Evolutionary conservation across 2,888 invertebrate species (phyloP).

Genomic region (Chaetogeoica ovagalla): DNA sequence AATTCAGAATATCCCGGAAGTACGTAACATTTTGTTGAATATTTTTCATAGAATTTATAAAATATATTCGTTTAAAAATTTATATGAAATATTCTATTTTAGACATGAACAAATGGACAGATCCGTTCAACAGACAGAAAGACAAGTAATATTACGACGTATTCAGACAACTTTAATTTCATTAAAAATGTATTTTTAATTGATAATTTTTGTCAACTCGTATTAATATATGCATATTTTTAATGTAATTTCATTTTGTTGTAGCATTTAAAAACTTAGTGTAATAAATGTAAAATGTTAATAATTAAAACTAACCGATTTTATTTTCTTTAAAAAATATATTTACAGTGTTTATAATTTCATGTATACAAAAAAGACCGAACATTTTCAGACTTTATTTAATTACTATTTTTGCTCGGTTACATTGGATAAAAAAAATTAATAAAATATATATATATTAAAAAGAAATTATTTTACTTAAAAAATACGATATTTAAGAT

Average conservation of each 20-base stretch:
- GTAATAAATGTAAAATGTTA: constrained; percentile 5
- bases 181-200: neutral
- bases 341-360: neutral
- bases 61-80: neutral
- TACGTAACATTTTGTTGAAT: constrained; percentile 59
- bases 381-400: too few species aligned
- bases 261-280: neutral
- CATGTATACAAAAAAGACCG: too few species aligned
- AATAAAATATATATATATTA: too few species aligned
- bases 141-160: neutral
- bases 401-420: too few species aligned
- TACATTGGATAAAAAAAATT: too few species aligned
- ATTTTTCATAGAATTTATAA: constrained; percentile 30
- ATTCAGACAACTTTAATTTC: neutral
- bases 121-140: constrained; percentile 64
- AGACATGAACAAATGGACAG: constrained; percentile 68
- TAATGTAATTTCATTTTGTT: neutral
- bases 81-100: constrained; percentile 58
- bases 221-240: neutral
- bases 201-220: neutral
- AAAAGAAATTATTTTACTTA: too few species aligned
- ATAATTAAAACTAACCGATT: neutral
- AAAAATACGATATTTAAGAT: too few species aligned
- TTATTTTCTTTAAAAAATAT: neutral
- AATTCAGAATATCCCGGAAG: constrained; percentile 64